Conservation (phyloP, 2,888 invertebrate genomes). For the Bombyx huttoni region DNA sequence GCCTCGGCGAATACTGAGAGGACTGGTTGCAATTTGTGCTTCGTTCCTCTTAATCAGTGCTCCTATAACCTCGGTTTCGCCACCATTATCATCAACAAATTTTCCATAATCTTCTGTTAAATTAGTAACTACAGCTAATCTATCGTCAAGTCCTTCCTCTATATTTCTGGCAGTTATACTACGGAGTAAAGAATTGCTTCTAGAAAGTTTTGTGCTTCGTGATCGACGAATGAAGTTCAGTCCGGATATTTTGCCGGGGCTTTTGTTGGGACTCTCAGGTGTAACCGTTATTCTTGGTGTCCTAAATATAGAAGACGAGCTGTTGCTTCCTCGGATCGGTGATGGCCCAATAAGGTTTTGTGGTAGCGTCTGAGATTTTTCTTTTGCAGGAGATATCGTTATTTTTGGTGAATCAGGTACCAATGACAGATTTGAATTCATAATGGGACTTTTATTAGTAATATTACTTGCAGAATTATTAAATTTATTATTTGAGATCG, state of each 20-base stretch:
- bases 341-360: slow-evolving; percentile 68
- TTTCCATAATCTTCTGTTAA: slow-evolving; percentile 54
- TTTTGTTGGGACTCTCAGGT: slow-evolving; percentile 66
- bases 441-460: slow-evolving; percentile 40
- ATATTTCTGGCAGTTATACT: slow-evolving; percentile 68
- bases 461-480: slow-evolving; percentile 50
- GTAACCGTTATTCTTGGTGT: slow-evolving; percentile 57
- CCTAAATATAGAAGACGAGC: slow-evolving; percentile 59
- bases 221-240: slow-evolving; percentile 79
- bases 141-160: slow-evolving; percentile 56
- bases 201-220: slow-evolving; percentile 79
- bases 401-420: slow-evolving; percentile 63
- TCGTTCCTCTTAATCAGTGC: slow-evolving; percentile 62
- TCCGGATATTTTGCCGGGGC: slow-evolving; percentile 63
- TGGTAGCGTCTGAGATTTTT: slow-evolving; percentile 75
- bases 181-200: slow-evolving; percentile 76
- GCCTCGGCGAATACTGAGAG: slow-evolving; percentile 56
- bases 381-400: slow-evolving; percentile 42
- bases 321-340: slow-evolving; percentile 59
- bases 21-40: slow-evolving; percentile 52
- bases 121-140: slow-evolving; percentile 43
- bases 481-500: slow-evolving; percentile 50
- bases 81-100: slow-evolving; percentile 50
- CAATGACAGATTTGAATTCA: slow-evolving; percentile 58
- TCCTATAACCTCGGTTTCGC: slow-evolving; percentile 50